Base-by-base conservation (phyloP, 2,113 vertebrate genomes). In the Brachyhypopomus occidentalis region DNA sequence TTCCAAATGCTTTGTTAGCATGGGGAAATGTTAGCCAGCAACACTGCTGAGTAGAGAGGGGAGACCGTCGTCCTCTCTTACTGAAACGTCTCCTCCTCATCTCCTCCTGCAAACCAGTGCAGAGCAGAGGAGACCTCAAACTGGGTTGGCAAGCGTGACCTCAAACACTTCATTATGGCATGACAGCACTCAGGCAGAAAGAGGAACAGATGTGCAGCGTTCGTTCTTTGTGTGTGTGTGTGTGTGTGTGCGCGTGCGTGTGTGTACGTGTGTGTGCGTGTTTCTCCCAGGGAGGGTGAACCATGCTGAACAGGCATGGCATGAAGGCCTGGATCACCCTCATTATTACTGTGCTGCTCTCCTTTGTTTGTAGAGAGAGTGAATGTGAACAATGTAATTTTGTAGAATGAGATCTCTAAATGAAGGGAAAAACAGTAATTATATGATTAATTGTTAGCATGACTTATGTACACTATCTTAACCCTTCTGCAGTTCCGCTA, bases 281-380 rank as follows among this genome's bases (percentile, higher is more conserved):
- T 70, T 79, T 72, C 25, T 75, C 63, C 75, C 81, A n/a, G 38
- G 62, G 74, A 74, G 62, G 76, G 36, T 72, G 34, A 79, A 78
- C 38, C 59, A 77, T 85, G 84, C 84, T 85, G 84, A 85, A 71
- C 74, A 74, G 75, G 72, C 77, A 79, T 79, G 36, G 72, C 79
- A 79, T 85, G 59, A 83, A 85, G 73, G 67, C 71, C 77, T 72
- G 67, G 64, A 60, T 58, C 60, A 38, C 25, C 56, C 73, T 84
- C 73, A 80, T 80, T 84, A 77, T 84, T 63, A 72, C 62, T 81
- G 27, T 38, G 52, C 19, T 60, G 55, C 20, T 56, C 79, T 59
- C 11, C 72, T 75, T 56, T 75, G 67, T 38, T 17, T 27, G 34
- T 17, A 19, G 58, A 73, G 34, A 75, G 38, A n/a, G 27, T 66